Percentiles rank a stretch among this genome's conserved stretches.
Conservation (phyloP, 1,140 invertebrate species). For the Antheraea mylitta region DNA sequence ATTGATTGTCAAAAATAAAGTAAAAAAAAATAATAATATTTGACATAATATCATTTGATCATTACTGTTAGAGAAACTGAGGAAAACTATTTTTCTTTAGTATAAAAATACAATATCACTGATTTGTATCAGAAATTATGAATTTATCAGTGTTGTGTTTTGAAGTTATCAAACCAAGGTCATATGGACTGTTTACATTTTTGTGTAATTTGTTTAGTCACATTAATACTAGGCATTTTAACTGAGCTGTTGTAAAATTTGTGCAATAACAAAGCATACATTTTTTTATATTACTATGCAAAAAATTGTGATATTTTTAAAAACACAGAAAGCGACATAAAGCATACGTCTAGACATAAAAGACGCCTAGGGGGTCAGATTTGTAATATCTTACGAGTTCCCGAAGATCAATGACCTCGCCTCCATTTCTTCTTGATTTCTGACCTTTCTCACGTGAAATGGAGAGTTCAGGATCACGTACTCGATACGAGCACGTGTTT, state of each 20-base stretch:
- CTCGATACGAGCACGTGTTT: constrained; percentile 53
- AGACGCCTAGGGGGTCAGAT: constrained; percentile 31
- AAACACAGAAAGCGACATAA: constrained; percentile 32
- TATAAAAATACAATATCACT: not conserved
- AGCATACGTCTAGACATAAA: constrained; percentile 37
- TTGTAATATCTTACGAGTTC: constrained; percentile 56
- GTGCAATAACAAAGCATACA: not conserved
- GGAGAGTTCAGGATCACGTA: constrained; percentile 27
- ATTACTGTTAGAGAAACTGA: no score
- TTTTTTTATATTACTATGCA: not conserved
- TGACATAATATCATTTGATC: no score
- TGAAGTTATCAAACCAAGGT: not conserved
- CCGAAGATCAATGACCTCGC: constrained; percentile 49
- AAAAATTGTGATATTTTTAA: not conserved
- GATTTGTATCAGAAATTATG: not conserved
- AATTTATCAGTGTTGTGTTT: not conserved
- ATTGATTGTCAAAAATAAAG: no score
- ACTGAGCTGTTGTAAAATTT: not conserved
- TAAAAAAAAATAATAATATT: no score
- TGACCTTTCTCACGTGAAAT: constrained; percentile 34
- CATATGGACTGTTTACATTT: not conserved
- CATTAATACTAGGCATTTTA: not conserved
- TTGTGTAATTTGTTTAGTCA: not conserved
- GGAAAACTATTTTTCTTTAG: no score
- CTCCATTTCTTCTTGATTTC: constrained; percentile 47